Conservation (phyloP, 2,113 vertebrate species). For the Psilopsiagon aymara region DNA sequence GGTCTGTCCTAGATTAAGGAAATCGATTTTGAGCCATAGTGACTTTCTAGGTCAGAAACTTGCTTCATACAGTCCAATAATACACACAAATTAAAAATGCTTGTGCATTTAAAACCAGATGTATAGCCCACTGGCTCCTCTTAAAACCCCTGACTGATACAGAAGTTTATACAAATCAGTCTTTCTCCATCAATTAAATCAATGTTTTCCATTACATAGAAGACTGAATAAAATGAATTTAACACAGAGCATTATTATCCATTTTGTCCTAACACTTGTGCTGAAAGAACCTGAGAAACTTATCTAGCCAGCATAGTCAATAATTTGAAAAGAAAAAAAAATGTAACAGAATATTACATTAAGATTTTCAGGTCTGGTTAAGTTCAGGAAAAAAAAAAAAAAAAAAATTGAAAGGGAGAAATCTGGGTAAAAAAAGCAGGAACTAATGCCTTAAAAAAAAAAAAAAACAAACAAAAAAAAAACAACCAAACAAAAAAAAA, state of each 20-base stretch:
- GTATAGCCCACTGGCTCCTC: background rate
- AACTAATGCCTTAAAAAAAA: background rate
- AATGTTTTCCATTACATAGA: conserved; percentile 42
- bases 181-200: conserved; percentile 58
- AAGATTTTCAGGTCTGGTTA: background rate
- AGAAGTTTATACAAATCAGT: conserved; percentile 34
- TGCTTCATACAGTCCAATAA: background rate
- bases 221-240: conserved; percentile 38
- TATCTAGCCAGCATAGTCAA: background rate
- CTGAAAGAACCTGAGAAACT: conserved; percentile 28
- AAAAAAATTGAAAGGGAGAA: background rate
- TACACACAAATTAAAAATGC: background rate
- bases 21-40: background rate
- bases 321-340: background rate
- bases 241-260: background rate
- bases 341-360: background rate
- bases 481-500: background rate
- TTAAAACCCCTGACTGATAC: background rate
- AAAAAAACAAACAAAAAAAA: background rate
- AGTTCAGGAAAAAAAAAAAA: background rate
- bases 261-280: background rate
- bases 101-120: background rate
- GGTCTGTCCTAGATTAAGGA: background rate
- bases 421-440: background rate
- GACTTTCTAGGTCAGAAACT: background rate